These are phyloP conservation scores for Drosophila siamana DNA, from an alignment of 2,888 invertebrate genomes.

Conservation along the genomic window DNA sequence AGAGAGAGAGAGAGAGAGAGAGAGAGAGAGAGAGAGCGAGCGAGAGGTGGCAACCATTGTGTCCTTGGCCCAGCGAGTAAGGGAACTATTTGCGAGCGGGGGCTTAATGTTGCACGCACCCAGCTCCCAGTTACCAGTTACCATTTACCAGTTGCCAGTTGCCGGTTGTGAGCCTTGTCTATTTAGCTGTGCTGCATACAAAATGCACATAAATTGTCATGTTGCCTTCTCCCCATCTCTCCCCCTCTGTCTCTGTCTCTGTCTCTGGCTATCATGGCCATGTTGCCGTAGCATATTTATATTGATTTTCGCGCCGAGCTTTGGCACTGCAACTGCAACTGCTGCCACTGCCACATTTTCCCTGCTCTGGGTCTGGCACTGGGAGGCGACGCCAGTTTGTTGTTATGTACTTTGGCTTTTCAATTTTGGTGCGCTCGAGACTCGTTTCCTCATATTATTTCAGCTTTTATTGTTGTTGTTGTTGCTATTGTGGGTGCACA, in stretches of 20 bases:
- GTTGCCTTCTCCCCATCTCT: slow-evolving; percentile 44
- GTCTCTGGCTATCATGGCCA: slow-evolving; percentile 50
- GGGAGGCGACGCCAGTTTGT: slow-evolving; percentile 65
- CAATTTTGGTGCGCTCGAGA: slow-evolving; percentile 65
- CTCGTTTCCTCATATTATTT: slow-evolving; percentile 68
- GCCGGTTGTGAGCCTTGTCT: slow-evolving; percentile 62
- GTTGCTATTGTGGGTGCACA: slow-evolving; percentile 79
- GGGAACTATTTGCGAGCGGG: slow-evolving; percentile 25
- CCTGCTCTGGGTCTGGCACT: slow-evolving; percentile 2
- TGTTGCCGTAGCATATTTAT: slow-evolving; percentile 75
- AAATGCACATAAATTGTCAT: slow-evolving; percentile 80
- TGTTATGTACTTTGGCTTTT: slow-evolving; percentile 80
- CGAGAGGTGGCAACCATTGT: slow-evolving; percentile 34
- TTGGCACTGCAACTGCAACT: slow-evolving; percentile 2
- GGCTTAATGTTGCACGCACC: slow-evolving; percentile 47
- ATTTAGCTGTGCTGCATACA: slow-evolving; percentile 80
- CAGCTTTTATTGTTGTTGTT: slow-evolving; percentile 27
- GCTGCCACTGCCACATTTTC: slow-evolving; percentile 9
- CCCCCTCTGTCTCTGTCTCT: not conserved
- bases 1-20: slow-evolving; percentile 15
- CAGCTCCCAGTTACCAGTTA: not conserved
- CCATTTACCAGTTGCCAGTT: not conserved
- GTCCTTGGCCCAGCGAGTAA: slow-evolving; percentile 75
- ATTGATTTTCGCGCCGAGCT: slow-evolving; percentile 75
- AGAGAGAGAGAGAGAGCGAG: slow-evolving; percentile 16